Percentiles rank a stretch among this genome's conserved stretches.
Evolutionary conservation across 2,797 vertebrate genomes (phyloP).

Genomic region (Valencia hispanica): DNA sequence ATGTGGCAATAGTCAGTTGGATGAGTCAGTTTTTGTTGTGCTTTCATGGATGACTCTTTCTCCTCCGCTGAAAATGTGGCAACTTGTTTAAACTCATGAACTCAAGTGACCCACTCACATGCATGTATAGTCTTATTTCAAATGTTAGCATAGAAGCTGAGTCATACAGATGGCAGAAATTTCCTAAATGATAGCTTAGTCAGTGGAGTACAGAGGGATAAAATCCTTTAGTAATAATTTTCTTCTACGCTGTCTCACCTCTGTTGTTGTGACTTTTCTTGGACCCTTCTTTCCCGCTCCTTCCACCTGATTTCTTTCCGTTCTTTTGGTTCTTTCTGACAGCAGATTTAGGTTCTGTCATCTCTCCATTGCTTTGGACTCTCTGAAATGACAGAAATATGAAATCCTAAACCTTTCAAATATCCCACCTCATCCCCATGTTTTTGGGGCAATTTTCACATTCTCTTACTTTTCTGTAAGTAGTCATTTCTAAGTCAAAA

Average conservation of each 20-base stretch:
- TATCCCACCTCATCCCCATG: background rate
- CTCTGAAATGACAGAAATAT: constrained; percentile 63
- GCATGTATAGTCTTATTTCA: background rate
- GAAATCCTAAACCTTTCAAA: background rate
- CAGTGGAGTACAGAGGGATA: background rate
- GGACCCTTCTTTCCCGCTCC: constrained; percentile 75
- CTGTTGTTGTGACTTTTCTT: constrained; percentile 66
- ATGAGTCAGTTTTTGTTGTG: background rate
- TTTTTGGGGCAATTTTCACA: background rate
- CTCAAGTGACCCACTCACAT: constrained; percentile 4
- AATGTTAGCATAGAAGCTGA: constrained; percentile 1
- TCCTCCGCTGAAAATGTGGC: constrained; percentile 6
- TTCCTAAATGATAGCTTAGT: background rate
- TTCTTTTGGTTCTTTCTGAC: constrained; percentile 83
- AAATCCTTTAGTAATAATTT: background rate
- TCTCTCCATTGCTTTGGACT: constrained; percentile 60
- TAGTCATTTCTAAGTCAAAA: background rate
- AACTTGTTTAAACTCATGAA: constrained; percentile 12
- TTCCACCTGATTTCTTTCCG: constrained; percentile 81
- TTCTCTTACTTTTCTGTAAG: background rate
- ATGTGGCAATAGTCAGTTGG: background rate
- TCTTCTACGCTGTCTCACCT: constrained; percentile 38
- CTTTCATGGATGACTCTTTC: background rate
- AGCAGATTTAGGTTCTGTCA: constrained; percentile 74
- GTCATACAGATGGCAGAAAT: background rate